phyloP scores from a whole-genome alignment of 1,140 invertebrate genomes.

The Drosophila littoralis region DNA sequence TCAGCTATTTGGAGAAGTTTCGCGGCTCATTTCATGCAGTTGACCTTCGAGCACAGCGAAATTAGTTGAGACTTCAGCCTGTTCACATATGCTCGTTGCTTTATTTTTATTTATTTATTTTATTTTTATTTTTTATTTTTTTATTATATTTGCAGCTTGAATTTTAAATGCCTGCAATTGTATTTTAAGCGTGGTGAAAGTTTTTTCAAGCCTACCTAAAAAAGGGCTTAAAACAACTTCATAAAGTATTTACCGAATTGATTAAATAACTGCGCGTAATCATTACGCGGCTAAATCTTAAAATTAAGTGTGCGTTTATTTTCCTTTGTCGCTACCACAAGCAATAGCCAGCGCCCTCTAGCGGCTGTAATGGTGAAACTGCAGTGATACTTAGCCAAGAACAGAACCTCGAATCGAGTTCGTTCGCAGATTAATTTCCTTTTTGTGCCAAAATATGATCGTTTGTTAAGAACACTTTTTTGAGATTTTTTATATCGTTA shows the following conservation, averaged over 20 bases:
- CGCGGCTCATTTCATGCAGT: constrained; percentile 49
- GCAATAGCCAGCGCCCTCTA: constrained; percentile 5
- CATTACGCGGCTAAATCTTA: neutral
- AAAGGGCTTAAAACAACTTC: constrained; percentile 4
- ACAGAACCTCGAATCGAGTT: constrained; percentile 34
- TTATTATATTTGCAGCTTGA: neutral
- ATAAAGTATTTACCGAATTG: constrained; percentile 9
- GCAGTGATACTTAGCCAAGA: constrained; percentile 30
- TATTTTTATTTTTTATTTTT: neutral
- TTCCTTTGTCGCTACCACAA: neutral
- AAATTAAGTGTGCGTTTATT: neutral
- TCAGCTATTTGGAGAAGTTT: constrained; percentile 58
- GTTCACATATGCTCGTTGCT: neutral
- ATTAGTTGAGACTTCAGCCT: constrained; percentile 42
- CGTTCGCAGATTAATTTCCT: neutral
- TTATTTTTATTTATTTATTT: neutral
- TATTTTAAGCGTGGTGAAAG: constrained; percentile 28
- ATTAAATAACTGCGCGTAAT: constrained; percentile 11
- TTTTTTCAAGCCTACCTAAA: constrained; percentile 22
- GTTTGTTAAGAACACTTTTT: too few species aligned
- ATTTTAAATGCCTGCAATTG: constrained; percentile 20
- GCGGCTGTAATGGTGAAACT: neutral
- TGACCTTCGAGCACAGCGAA: constrained; percentile 68
- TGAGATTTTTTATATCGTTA: too few species aligned
- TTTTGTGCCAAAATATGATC: too few species aligned